Evolutionary conservation across 2,888 invertebrate species (phyloP), one percentile per base, ranked within the genome.

Genomic region (Lysandra bellargus): DNA sequence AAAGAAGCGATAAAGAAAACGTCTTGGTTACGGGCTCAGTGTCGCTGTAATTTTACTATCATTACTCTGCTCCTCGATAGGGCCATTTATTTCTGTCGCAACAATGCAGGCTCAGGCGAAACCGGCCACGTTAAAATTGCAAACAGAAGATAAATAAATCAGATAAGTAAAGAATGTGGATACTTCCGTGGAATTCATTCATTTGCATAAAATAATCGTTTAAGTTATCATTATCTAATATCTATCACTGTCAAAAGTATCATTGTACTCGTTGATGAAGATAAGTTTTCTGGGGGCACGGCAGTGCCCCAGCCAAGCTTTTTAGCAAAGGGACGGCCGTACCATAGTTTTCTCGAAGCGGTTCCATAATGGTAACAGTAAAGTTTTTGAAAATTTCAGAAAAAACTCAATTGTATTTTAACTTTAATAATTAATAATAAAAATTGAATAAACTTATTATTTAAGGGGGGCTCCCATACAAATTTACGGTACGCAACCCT

Each of bases 71-170:
- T 83, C 79, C 81, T 82, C 81, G 83, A 82, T 82, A 83, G 82
- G 81, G 81, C 83, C 78, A 85, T 83, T 83, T 83, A 83, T 83
- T 84, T 82, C 80, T 82, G 83, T 82, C 83, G 78, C 79, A 83
- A 84, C 83, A 83, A 83, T 83, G 80, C 78, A 40, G 78, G 81
- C 82, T 85, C 80, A 69, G 33, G 82, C 82, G 78, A 82, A 84
- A 84, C 83, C 80, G 81, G 83, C 81, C 81, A 83, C 82, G 83
- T 82, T 84, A 84, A 81, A 83, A 83, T 82, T 82, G 81, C 78
- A 57, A 78, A 80, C 78, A 80, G 82, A 82, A 82, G 82, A 83
- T 83, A 83, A 83, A 83, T 83, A 82, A 81, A 82, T 82, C 78
- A 82, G 83, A 83, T 83, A 83, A 80, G 81, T 82, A 79, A 81